Base-by-base conservation (phyloP, 2,113 vertebrate species). In the Ictalurus punctatus region DNA sequence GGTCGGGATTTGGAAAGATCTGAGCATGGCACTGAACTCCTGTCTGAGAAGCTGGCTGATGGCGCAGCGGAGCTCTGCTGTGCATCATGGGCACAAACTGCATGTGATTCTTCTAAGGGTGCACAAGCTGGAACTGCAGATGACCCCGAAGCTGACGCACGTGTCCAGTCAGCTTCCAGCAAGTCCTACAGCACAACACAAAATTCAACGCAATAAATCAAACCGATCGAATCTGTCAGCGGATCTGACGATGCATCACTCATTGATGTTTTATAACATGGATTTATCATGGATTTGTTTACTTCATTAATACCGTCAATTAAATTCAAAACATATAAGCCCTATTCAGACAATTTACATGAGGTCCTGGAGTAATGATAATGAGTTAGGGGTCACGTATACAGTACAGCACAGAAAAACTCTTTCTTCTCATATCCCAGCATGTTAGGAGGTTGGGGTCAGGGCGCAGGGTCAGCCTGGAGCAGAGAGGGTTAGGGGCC, bases 101-200 rank as follows among this genome's bases (percentile, higher is more conserved):
- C 30, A 14, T 88, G 13, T 0, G 52, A 34, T 30, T 27, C 82
- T 65, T 65, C 87, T 71, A 84, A 89, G 71, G 92, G 89, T 1
- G 85, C 6, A 80, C 90, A 89, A 27, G 92, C 88, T 21, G 93
- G 89, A 85, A 81, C 87, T 37, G 91, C 90, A 91, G 93, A 87
- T 88, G 93, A 17, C 80, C 90, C 87, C 25, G 92, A 56, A 78
- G 79, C 90, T 87, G 92, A 87, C 1, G 73, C 13, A 8, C 88
- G 88, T 21, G 87, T 86, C 95, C 95, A 96, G 91, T 96, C 94
- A 84, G 94, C 92, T 83, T 92, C 93, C 4, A 96, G 93, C 90
- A 96, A 87, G 83, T 96, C 95, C 96, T 96, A 91, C 23, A 44
- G 63, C 9, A 90, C 17, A 63, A 91, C 37, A 92, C n/a, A 40